Evolutionary conservation across 1,140 invertebrate genomes (phyloP).

Genomic region (Scylla paramamosain): DNA sequence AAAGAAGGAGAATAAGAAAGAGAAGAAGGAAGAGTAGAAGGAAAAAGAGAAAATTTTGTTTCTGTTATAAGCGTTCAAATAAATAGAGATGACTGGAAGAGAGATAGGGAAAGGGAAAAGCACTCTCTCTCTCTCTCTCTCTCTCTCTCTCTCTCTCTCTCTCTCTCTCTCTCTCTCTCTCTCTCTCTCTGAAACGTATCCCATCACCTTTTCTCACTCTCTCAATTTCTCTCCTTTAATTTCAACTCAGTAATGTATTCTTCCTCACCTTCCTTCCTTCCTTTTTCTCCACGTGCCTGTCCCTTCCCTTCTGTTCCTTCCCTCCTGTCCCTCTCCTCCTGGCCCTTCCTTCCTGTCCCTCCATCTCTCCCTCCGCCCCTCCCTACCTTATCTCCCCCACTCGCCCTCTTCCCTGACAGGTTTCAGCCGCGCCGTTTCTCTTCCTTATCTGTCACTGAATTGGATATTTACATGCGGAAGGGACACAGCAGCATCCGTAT

Average conservation of each 20-base stretch:
- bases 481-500: neutral
- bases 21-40: neutral
- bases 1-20: neutral
- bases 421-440: neutral
- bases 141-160: too few species aligned
- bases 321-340: neutral
- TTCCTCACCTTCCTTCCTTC: too few species aligned
- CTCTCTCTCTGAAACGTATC: too few species aligned
- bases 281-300: too few species aligned
- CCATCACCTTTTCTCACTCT: too few species aligned
- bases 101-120: neutral
- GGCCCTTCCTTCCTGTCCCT: neutral
- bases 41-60: neutral
- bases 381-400: neutral
- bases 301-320: too few species aligned
- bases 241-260: too few species aligned
- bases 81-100: neutral
- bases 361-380: neutral
- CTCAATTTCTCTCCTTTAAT: too few species aligned
- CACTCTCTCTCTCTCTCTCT: too few species aligned
- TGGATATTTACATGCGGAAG: conserved; percentile 18
- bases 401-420: neutral
- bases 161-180: too few species aligned
- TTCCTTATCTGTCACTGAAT: conserved; percentile 9
- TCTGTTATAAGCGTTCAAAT: neutral